These are phyloP conservation scores for Thalassophryne amazonica DNA, from an alignment of 2,797 vertebrate genomes.

Conservation along the genomic window DNA sequence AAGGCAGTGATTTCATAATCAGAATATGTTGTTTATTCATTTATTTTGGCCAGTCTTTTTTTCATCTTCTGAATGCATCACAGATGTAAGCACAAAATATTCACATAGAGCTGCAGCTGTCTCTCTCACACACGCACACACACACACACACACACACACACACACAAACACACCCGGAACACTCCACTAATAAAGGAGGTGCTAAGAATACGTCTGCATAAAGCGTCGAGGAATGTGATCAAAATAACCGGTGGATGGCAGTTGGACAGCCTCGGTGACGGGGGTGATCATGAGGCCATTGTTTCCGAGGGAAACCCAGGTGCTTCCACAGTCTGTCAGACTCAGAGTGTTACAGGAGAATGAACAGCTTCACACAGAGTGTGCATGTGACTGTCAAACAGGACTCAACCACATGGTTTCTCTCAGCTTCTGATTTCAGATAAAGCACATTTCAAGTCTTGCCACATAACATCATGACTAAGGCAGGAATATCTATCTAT, in stretches of 20 bases:
- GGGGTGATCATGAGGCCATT: conserved; percentile 50
- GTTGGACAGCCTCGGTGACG: conserved; percentile 3
- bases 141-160: conserved; percentile 18
- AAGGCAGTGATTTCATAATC: too few species aligned
- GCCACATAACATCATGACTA: too few species aligned
- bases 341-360: conserved; percentile 1
- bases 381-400: not conserved
- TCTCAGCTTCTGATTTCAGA: not conserved
- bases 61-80: not conserved
- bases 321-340: conserved; percentile 51
- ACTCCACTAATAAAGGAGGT: conserved; percentile 42
- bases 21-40: too few species aligned
- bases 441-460: not conserved
- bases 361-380: not conserved
- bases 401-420: not conserved
- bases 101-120: not conserved
- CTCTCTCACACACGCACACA: conserved; percentile 1
- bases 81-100: not conserved
- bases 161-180: conserved; percentile 10
- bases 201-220: conserved; percentile 38
- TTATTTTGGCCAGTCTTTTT: too few species aligned
- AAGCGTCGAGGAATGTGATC: conserved; percentile 44
- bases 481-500: too few species aligned
- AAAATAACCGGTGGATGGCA: conserved; percentile 22
- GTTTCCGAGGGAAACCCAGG: conserved; percentile 61